Conservation (phyloP, 2,797 vertebrate genomes). For the Neopelma chrysocephalum region DNA sequence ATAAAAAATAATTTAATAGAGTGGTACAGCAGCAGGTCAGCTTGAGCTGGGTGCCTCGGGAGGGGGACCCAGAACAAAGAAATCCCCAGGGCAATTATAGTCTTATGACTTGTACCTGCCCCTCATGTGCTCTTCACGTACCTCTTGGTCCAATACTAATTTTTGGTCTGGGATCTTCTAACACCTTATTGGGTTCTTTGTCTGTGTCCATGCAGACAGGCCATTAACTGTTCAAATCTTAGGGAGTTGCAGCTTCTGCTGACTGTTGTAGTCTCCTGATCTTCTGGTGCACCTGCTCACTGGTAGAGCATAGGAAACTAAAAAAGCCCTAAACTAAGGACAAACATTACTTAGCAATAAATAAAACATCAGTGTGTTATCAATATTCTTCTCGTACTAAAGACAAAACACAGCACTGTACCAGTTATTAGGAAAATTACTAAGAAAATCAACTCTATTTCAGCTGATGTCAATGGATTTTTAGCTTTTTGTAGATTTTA, state of each 20-base stretch:
- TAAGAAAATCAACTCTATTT: background rate
- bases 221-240: background rate
- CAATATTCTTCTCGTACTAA: background rate
- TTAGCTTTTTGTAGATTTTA: no score
- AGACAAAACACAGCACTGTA: background rate
- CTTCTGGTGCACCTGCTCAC: background rate
- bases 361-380: background rate
- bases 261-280: background rate
- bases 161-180: background rate
- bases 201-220: background rate
- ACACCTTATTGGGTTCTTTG: background rate
- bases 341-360: background rate
- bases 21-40: background rate
- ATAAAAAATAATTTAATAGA: background rate
- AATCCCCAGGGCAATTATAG: background rate
- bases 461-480: no score
- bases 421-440: background rate
- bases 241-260: background rate
- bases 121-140: background rate
- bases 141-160: background rate
- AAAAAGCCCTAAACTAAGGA: background rate
- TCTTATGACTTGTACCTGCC: background rate
- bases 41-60: background rate
- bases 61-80: background rate
- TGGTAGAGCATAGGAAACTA: background rate